Conservation (phyloP, 1,140 invertebrate species). For the Coptotermes formosanus region DNA sequence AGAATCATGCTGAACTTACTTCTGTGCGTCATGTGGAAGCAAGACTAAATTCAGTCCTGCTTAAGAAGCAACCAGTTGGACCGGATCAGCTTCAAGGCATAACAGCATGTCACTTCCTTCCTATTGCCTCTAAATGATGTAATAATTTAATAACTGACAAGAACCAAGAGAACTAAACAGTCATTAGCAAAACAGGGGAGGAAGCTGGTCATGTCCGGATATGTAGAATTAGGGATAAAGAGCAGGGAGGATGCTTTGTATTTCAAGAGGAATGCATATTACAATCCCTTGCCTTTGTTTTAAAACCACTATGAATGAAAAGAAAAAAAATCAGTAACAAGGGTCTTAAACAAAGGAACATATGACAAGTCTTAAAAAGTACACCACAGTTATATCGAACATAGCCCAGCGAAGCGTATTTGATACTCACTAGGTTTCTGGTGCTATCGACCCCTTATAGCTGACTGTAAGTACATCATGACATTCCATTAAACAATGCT, state of each 20-base stretch:
- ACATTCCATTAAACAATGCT: too few species aligned
- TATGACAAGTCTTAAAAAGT: too few species aligned
- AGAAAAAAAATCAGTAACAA: too few species aligned
- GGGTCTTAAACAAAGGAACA: too few species aligned
- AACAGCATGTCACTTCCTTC: not conserved
- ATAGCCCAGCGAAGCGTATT: too few species aligned
- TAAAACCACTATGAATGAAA: not conserved
- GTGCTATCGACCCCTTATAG: too few species aligned
- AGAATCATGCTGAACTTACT: not conserved
- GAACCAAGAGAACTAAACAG: not conserved
- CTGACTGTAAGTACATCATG: too few species aligned
- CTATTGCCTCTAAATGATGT: not conserved
- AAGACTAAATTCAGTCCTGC: not conserved
- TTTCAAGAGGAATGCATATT: not conserved
- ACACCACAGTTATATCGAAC: too few species aligned
- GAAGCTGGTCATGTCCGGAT: not conserved
- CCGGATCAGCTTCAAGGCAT: not conserved
- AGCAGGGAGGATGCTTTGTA: not conserved
- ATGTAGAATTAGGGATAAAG: not conserved
- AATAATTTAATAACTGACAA: not conserved
- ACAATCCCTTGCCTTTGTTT: not conserved
- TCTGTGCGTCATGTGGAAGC: not conserved
- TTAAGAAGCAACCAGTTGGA: slow-evolving; percentile 11
- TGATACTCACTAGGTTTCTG: too few species aligned
- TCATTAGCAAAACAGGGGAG: not conserved